These are phyloP conservation scores for Cheilosia urbana DNA, from an alignment of 2,888 invertebrate species.

Conservation along the genomic window DNA sequence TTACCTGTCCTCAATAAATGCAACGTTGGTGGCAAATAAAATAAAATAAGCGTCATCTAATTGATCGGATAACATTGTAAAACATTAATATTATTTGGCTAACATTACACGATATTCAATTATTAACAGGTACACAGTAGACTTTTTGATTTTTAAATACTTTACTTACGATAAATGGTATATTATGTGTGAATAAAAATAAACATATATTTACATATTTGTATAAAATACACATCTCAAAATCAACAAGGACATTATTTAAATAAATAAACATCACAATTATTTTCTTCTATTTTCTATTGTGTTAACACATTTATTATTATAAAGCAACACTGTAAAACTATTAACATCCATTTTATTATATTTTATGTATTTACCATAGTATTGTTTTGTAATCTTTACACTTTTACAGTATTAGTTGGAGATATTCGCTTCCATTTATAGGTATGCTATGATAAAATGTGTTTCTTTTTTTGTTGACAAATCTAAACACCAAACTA, in stretches of 20 bases:
- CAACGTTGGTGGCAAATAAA: neutral
- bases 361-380: slow-evolving; percentile 1
- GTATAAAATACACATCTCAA: slow-evolving; percentile 32
- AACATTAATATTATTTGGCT: slow-evolving; percentile 17
- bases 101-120: slow-evolving; percentile 55
- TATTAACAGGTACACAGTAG: slow-evolving; percentile 69
- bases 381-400: neutral
- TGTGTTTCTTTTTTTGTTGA: slow-evolving; percentile 3
- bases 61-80: slow-evolving; percentile 8
- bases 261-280: slow-evolving; percentile 48
- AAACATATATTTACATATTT: slow-evolving; percentile 19
- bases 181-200: slow-evolving; percentile 27
- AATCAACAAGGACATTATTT: slow-evolving; percentile 37
- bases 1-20: slow-evolving; percentile 7
- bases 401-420: too few species aligned
- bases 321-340: slow-evolving; percentile 36
- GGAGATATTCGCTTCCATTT: slow-evolving; percentile 2
- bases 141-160: slow-evolving; percentile 47
- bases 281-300: slow-evolving; percentile 17
- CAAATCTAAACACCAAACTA: slow-evolving; percentile 34
- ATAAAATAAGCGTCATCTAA: neutral
- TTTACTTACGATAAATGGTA: slow-evolving; percentile 1
- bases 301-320: slow-evolving; percentile 13
- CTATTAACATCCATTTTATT: slow-evolving; percentile 16
- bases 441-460: slow-evolving; percentile 14